These are phyloP conservation scores for Branchellion lobata DNA, from an alignment of 2,888 invertebrate species.

Conservation along the genomic window DNA sequence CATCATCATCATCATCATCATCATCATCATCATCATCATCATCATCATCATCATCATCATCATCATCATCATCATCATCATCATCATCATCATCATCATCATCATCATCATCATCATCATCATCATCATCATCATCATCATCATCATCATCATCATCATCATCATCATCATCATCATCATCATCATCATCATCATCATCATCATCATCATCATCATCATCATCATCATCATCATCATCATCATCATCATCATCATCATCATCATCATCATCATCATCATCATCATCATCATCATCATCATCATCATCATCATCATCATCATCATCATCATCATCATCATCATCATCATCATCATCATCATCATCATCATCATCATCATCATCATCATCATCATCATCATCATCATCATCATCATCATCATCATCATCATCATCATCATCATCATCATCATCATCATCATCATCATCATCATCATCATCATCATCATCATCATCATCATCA, in stretches of 20 bases:
- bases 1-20: constrained; percentile 58
- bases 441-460: constrained; percentile 58
- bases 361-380: constrained; percentile 58
- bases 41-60: constrained; percentile 58
- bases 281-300: constrained; percentile 59
- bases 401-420: constrained; percentile 27
- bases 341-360: constrained; percentile 58
- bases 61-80: constrained; percentile 59
- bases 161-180: constrained; percentile 58
- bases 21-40: constrained; percentile 58
- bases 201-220: constrained; percentile 58
- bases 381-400: constrained; percentile 58
- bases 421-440: constrained; percentile 58
- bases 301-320: constrained; percentile 58
- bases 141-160: constrained; percentile 58
- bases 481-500: constrained; percentile 59
- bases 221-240: constrained; percentile 58
- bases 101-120: constrained; percentile 58
- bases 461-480: constrained; percentile 58
- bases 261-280: constrained; percentile 58
- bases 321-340: constrained; percentile 58
- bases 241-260: constrained; percentile 59
- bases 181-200: constrained; percentile 58
- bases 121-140: constrained; percentile 58
- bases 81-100: constrained; percentile 58